A percentile compares a stretch with the other conserved stretches of the same genome.
These are phyloP conservation scores for Drosophila gunungcola DNA, from an alignment of 1,140 invertebrate species.

Conservation along the genomic window DNA sequence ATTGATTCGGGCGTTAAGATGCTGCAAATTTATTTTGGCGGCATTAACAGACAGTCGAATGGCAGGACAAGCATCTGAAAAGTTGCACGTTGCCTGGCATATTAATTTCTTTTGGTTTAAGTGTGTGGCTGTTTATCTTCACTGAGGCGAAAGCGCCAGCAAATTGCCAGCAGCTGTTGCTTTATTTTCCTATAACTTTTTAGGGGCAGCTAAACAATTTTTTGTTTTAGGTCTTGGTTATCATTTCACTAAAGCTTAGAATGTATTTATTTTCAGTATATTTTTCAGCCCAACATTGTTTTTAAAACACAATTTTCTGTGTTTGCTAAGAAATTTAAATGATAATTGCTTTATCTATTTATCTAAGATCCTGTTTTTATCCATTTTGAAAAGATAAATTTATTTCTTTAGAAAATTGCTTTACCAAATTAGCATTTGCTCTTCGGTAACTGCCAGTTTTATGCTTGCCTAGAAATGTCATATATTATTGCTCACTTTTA, in stretches of 20 bases:
- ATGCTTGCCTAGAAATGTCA: constrained; percentile 72
- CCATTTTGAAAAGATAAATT: constrained; percentile 4
- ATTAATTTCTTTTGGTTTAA: constrained; percentile 24
- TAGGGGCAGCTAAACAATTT: constrained; percentile 1
- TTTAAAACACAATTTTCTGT: no score
- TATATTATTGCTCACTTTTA: constrained; percentile 65
- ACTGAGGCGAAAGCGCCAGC: not conserved
- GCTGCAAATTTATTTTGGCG: constrained; percentile 67
- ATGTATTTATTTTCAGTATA: not conserved
- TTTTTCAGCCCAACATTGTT: no score
- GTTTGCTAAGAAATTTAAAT: no score
- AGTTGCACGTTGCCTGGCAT: constrained; percentile 46
- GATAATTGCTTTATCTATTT: not conserved
- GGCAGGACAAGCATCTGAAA: constrained; percentile 54
- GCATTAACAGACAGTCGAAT: constrained; percentile 78
- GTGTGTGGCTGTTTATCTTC: constrained; percentile 27
- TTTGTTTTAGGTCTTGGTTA: not conserved
- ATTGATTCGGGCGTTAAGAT: constrained; percentile 62
- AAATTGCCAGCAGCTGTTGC: constrained; percentile 7
- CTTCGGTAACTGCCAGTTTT: constrained; percentile 2
- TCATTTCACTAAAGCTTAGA: not conserved
- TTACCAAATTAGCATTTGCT: constrained; percentile 11
- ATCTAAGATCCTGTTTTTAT: not conserved
- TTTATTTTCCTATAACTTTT: not conserved
- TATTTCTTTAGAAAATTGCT: not conserved